A percentile compares a stretch with the other conserved stretches of the same genome.
phyloP scores from a whole-genome alignment of 2,888 invertebrate genomes.

The Drosophila parthenogenetica region DNA sequence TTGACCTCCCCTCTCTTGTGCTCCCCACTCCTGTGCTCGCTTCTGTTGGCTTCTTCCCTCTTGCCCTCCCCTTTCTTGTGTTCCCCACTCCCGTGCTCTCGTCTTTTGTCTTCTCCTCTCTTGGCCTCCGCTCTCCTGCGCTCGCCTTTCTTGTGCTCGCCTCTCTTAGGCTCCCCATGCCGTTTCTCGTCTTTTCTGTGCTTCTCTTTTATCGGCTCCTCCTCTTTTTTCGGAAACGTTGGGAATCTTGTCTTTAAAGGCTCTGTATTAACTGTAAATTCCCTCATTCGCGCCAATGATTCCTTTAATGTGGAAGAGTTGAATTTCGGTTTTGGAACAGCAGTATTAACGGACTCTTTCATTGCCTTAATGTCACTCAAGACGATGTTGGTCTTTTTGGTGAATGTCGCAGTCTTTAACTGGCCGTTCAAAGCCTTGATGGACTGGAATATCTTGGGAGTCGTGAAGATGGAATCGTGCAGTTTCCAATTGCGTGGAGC shows the following conservation, averaged over 20 bases:
- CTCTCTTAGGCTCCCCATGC: not conserved
- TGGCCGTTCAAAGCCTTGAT: slow-evolving; percentile 23
- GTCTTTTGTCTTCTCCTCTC: not conserved
- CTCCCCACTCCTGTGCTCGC: too few relatives aligned
- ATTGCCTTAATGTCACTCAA: slow-evolving; percentile 5
- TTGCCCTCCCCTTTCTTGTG: not conserved
- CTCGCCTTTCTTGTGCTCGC: too few relatives aligned
- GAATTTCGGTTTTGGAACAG: not conserved
- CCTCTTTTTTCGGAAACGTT: not conserved
- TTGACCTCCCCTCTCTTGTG: too few relatives aligned
- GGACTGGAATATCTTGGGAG: slow-evolving; percentile 2
- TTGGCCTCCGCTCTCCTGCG: not conserved
- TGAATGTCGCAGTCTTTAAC: slow-evolving; percentile 3
- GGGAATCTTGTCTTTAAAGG: slow-evolving; percentile 11
- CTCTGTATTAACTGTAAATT: not conserved
- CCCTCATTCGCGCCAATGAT: slow-evolving; percentile 36
- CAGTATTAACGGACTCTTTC: not conserved
- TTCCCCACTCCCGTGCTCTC: not conserved
- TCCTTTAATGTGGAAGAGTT: slow-evolving; percentile 4
- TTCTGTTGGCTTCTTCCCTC: too few relatives aligned
- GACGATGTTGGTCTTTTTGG: not conserved
- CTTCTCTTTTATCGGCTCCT: not conserved
- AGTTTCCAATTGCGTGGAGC: not conserved
- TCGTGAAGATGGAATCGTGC: not conserved
- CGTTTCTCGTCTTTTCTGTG: not conserved